Conservation (phyloP, 1,140 invertebrate genomes). For the Cyclargus thomasi region DNA sequence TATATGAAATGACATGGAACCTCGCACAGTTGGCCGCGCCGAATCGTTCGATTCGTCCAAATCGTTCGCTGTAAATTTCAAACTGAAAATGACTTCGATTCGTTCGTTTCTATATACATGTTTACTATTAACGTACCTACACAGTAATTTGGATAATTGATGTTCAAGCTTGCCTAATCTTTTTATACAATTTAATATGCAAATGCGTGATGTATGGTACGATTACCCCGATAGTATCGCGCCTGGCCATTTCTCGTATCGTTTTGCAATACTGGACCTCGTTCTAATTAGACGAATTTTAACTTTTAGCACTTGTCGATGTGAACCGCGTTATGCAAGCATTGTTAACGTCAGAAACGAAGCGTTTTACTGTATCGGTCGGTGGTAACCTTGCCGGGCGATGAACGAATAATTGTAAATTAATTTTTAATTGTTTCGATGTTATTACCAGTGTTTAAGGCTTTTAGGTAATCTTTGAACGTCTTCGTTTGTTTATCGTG, state of each 20-base stretch:
- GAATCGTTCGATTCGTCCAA: too few species aligned
- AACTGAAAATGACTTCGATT: too few species aligned
- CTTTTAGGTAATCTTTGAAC: background rate
- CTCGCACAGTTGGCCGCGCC: too few species aligned
- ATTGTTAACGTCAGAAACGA: slow-evolving; percentile 32
- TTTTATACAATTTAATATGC: background rate
- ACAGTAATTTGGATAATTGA: background rate
- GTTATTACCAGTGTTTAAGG: background rate
- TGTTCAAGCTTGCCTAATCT: background rate
- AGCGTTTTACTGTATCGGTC: background rate
- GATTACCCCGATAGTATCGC: background rate
- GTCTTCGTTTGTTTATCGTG: background rate
- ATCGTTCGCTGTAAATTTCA: too few species aligned
- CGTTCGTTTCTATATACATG: too few species aligned
- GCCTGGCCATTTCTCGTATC: slow-evolving; percentile 40
- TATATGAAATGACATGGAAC: too few species aligned
- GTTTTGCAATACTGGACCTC: slow-evolving; percentile 53
- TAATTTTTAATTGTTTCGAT: slow-evolving; percentile 16
- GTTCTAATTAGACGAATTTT: slow-evolving; percentile 48
- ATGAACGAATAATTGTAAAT: slow-evolving; percentile 17
- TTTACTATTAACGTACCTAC: too few species aligned
- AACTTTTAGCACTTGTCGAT: slow-evolving; percentile 46
- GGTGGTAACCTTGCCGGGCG: background rate
- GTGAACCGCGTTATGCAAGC: slow-evolving; percentile 42
- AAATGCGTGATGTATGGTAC: slow-evolving; percentile 1